These are phyloP conservation scores for Perdita meconis DNA, from an alignment of 2,888 invertebrate species.

Conservation along the genomic window DNA sequence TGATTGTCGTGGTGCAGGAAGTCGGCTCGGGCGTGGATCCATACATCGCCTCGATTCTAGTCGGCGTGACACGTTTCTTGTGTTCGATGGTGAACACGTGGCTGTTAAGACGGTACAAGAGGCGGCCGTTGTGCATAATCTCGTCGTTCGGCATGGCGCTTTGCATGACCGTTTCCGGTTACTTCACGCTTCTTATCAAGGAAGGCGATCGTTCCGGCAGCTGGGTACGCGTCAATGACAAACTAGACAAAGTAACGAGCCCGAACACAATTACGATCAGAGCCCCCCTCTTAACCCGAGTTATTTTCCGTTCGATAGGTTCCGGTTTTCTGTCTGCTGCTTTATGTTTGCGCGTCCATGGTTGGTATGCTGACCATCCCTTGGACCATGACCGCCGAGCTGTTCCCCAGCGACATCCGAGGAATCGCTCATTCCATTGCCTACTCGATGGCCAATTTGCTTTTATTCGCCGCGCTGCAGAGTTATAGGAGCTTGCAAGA, in stretches of 20 bases:
- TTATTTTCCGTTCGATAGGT: conserved; percentile 70
- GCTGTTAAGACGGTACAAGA: conserved; percentile 85
- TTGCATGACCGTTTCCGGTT: conserved; percentile 86
- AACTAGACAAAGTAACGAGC: neutral
- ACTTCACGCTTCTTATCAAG: conserved; percentile 85
- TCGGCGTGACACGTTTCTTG: conserved; percentile 86
- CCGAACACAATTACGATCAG: too few species aligned
- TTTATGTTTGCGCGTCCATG: conserved; percentile 87
- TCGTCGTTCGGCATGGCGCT: conserved; percentile 86
- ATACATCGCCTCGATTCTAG: conserved; percentile 86
- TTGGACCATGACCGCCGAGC: conserved; percentile 88
- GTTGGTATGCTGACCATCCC: conserved; percentile 87
- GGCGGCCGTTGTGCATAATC: conserved; percentile 85
- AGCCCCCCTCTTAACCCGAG: neutral
- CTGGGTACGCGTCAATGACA: conserved; percentile 72
- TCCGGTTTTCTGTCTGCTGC: conserved; percentile 85
- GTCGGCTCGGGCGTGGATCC: conserved; percentile 85
- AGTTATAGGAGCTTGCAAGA: conserved; percentile 82
- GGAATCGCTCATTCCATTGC: conserved; percentile 87
- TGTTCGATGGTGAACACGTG: conserved; percentile 87
- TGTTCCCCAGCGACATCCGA: conserved; percentile 87
- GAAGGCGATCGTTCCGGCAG: conserved; percentile 74
- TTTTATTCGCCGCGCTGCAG: conserved; percentile 87
- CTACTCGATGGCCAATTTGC: conserved; percentile 86
- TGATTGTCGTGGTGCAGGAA: conserved; percentile 80